These are phyloP conservation scores for Nomia melanderi DNA, from an alignment of 1,140 invertebrate genomes.

Conservation along the genomic window DNA sequence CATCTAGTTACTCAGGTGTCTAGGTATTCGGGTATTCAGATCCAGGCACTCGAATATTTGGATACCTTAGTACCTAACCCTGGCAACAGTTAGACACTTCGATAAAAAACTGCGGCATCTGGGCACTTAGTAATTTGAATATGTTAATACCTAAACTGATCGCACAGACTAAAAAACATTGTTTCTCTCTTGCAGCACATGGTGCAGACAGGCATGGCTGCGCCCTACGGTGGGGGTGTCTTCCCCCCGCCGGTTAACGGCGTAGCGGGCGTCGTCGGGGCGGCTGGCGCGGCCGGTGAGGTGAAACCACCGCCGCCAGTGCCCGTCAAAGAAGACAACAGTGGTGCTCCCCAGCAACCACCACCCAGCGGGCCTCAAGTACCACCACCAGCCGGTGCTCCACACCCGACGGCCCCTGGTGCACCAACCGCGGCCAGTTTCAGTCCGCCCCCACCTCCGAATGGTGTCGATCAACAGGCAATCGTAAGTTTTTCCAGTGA, in stretches of 20 bases:
- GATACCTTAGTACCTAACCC: too few relatives aligned
- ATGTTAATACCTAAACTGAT: not conserved
- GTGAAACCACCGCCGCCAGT: constrained; percentile 73
- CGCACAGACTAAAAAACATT: not conserved
- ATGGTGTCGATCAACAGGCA: constrained; percentile 79
- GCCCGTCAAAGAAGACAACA: constrained; percentile 77
- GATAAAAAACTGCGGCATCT: not conserved
- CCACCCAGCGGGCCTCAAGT: constrained; percentile 73
- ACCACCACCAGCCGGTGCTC: constrained; percentile 69
- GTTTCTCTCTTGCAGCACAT: constrained; percentile 89
- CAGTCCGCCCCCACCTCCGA: constrained; percentile 78
- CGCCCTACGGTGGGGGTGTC: constrained; percentile 90
- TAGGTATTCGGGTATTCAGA: too few relatives aligned
- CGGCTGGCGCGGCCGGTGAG: constrained; percentile 78
- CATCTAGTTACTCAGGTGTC: too few relatives aligned
- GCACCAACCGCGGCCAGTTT: constrained; percentile 75
- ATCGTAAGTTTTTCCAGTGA: constrained; percentile 69
- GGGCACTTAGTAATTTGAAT: too few relatives aligned
- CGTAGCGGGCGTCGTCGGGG: constrained; percentile 83
- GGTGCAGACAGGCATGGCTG: constrained; percentile 95
- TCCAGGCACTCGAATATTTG: too few relatives aligned
- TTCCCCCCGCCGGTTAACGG: constrained; percentile 88
- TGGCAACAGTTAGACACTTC: too few relatives aligned
- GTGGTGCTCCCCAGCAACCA: constrained; percentile 72
- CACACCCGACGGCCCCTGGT: constrained; percentile 71